Percentiles rank a stretch among this genome's conserved stretches.
Conservation (phyloP, 2,113 vertebrate species). For the Zosterops lateralis region DNA sequence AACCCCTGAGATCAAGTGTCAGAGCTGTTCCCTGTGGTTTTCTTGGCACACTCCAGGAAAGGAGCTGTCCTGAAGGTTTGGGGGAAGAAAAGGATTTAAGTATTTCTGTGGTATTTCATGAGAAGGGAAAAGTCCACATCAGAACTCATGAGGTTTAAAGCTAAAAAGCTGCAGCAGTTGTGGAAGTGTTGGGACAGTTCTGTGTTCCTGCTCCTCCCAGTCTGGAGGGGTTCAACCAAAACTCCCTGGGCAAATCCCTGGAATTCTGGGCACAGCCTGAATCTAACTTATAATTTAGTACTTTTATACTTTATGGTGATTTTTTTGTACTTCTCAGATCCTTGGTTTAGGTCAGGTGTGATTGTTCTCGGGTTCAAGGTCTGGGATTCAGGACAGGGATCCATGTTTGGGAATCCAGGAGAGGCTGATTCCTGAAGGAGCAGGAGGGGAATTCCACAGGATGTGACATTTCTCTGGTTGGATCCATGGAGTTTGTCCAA, state of each 20-base stretch:
- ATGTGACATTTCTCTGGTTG: background rate
- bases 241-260: background rate
- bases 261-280: background rate
- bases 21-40: background rate
- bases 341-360: background rate
- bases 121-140: background rate
- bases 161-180: background rate
- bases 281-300: fast-evolving
- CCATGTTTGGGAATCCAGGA: fast-evolving
- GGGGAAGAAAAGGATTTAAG: fast-evolving
- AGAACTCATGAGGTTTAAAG: background rate
- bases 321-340: background rate
- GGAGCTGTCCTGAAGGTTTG: background rate
- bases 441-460: background rate
- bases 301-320: fast-evolving
- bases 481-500: background rate
- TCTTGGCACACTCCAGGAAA: background rate
- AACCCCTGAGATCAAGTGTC: background rate
- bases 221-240: fast-evolving
- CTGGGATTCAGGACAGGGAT: background rate
- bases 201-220: background rate
- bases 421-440: background rate
- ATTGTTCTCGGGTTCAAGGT: background rate
- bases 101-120: background rate
- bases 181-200: background rate